These are phyloP conservation scores for Psilanteris sp. DNA, from an alignment of 1,140 invertebrate genomes.

Conservation along the genomic window DNA sequence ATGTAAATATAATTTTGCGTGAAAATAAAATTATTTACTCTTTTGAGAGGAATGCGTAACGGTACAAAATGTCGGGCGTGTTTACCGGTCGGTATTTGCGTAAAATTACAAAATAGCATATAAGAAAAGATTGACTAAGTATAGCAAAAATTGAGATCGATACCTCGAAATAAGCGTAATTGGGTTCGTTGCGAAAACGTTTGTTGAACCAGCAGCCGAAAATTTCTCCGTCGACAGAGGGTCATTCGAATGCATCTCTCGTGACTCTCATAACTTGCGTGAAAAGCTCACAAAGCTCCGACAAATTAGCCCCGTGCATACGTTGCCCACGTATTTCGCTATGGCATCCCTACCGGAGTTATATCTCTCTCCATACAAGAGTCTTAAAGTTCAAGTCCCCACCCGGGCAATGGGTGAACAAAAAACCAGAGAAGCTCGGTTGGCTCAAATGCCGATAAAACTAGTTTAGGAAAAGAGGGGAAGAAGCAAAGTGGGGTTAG, in stretches of 20 bases:
- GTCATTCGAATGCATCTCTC: conserved; percentile 74
- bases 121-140: conserved; percentile 12
- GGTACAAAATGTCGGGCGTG: too few species aligned
- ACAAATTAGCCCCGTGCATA: conserved; percentile 77
- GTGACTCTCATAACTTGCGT: conserved; percentile 71
- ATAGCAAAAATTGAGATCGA: conserved; percentile 3
- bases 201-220: conserved; percentile 25
- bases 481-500: conserved; percentile 43
- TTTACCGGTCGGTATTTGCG: too few species aligned
- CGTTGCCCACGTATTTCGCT: conserved; percentile 69
- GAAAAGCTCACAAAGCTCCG: conserved; percentile 74
- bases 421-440: conserved; percentile 42
- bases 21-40: too few species aligned
- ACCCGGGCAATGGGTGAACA: conserved; percentile 26
- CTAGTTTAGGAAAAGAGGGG: conserved; percentile 58
- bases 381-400: conserved; percentile 40
- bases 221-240: conserved; percentile 11
- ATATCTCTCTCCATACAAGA: conserved; percentile 16
- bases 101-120: too few species aligned
- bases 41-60: too few species aligned
- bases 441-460: conserved; percentile 61
- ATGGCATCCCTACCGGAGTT: conserved; percentile 16
- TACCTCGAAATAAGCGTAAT: conserved; percentile 11
- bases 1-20: too few species aligned
- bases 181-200: conserved; percentile 10